Conservation (phyloP, 2,797 vertebrate species). For the Coccyzus lansbergi region DNA sequence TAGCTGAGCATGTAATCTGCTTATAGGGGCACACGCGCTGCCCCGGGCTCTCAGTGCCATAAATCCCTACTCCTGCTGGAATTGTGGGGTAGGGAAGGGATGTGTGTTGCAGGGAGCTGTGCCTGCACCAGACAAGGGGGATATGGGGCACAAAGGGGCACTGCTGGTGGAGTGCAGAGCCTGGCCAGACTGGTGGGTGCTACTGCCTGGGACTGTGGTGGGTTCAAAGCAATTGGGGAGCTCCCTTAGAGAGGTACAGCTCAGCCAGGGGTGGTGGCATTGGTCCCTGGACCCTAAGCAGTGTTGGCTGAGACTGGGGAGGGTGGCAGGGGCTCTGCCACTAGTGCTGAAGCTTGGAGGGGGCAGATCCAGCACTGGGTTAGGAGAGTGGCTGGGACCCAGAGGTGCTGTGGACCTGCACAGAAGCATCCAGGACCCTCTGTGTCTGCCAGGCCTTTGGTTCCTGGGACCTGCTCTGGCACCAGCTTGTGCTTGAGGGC, state of each 20-base stretch:
- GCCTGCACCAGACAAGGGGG: accelerated
- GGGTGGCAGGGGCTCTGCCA: not conserved
- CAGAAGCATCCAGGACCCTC: not conserved
- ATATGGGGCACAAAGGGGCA: accelerated
- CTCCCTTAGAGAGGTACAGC: accelerated
- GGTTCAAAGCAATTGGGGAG: not conserved
- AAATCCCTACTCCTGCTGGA: not conserved
- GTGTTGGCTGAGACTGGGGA: not conserved
- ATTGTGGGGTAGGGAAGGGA: accelerated
- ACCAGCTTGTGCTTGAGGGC: not conserved
- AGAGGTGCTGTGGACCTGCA: not conserved
- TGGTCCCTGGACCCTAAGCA: not conserved
- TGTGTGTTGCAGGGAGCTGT: not conserved
- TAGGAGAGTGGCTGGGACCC: not conserved
- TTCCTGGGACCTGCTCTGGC: not conserved
- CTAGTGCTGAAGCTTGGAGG: accelerated
- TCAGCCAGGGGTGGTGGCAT: not conserved
- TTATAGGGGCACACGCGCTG: not conserved
- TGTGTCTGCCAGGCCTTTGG: accelerated
- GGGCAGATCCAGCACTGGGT: not conserved
- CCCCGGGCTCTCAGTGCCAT: not conserved
- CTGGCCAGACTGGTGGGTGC: not conserved
- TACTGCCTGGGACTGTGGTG: not conserved
- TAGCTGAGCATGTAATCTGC: slow-evolving; percentile 13
- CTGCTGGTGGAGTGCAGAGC: not conserved